Percentiles rank a stretch among this genome's conserved stretches.
Conservation (phyloP, 2,888 invertebrate genomes). For the Drosophila mayaguana region DNA sequence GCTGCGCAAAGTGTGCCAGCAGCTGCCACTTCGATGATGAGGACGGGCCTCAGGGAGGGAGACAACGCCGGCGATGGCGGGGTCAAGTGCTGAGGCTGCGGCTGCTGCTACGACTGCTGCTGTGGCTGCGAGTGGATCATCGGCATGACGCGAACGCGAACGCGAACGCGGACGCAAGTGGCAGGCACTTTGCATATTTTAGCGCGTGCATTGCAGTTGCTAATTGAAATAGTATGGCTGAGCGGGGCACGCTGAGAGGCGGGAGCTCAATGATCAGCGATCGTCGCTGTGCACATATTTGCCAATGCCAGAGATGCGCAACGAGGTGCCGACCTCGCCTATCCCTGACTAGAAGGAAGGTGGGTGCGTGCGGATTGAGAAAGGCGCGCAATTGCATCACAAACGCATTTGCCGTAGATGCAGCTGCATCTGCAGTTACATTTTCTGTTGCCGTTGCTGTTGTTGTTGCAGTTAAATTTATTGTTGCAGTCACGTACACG, state of each 20-base stretch:
- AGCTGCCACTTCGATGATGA: slow-evolving; percentile 21
- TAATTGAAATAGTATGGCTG: slow-evolving; percentile 82
- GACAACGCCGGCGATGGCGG: slow-evolving; percentile 48
- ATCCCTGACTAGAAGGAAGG: slow-evolving; percentile 58
- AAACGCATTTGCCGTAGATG: slow-evolving; percentile 47
- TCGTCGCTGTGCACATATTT: slow-evolving; percentile 73
- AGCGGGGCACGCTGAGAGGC: neutral
- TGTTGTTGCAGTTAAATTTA: slow-evolving; percentile 26
- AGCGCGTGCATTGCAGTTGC: slow-evolving; percentile 78
- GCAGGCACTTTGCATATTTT: slow-evolving; percentile 78
- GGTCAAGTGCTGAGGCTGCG: slow-evolving; percentile 68
- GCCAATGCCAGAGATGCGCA: slow-evolving; percentile 77
- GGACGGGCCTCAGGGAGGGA: neutral
- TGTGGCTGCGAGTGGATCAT: slow-evolving; percentile 46
- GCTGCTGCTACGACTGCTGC: neutral
- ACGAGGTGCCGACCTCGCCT: slow-evolving; percentile 77
- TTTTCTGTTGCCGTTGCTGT: slow-evolving; percentile 36
- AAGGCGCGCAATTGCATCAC: slow-evolving; percentile 67
- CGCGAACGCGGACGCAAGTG: slow-evolving; percentile 55
- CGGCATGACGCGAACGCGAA: slow-evolving; percentile 54
- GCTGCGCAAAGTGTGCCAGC: slow-evolving; percentile 75
- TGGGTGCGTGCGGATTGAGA: slow-evolving; percentile 58
- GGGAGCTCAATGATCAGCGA: slow-evolving; percentile 44
- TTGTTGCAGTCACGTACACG: slow-evolving; percentile 43
- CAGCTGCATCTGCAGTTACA: slow-evolving; percentile 36